Base-by-base conservation (phyloP, 2,888 invertebrate species). In the Tachina lurida region DNA sequence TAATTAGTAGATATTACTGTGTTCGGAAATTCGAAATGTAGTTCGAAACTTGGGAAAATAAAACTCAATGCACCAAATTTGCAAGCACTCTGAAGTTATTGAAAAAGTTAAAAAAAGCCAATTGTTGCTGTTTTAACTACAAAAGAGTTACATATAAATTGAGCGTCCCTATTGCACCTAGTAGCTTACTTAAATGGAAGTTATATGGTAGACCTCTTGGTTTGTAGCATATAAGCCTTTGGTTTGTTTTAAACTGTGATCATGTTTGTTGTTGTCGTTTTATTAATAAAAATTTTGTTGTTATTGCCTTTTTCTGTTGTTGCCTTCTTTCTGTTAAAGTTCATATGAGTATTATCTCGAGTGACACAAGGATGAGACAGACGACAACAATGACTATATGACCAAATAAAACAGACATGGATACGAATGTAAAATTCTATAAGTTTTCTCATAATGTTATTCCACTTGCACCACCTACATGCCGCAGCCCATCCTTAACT, bases 391-490 rank as follows among this genome's bases (percentile, higher is more conserved):
- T 12, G 22, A 39, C 47, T 73, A 10, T 49, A 12, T 71, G 78
- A 60, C 52, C 49, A 58, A 67, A 19, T 15, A 47, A 45, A 45
- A 43, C n/a, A 8, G 39, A 10, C 22, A 41, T 49, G 15, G 19
- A 60, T 15, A 65, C 49, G 1, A 73, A 45, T 73, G 56, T 41
- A 56, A 65, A 56, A 67, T 68, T 60, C 60, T 49, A 31, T 17
- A 74, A 68, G 67, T 68, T 79, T 71, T 58, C 56, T 13, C 49
- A 56, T 71, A 71, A 71, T 47, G n/a, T 43, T n/a, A 4, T 60
- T n/a, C 62, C 31, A 63, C 54, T 62, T 17, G 8, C 10, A 78
- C 49, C 68, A 41, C 52, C 77, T 22, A 68, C 77, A 68, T 60
- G 49, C 68, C 49, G 43, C 58, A 65, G 15, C 22, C 68, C 62